Percentiles rank a stretch among this genome's conserved stretches.
Conservation (phyloP, 2,113 vertebrate genomes). For the Gallinago paraguaiae region DNA sequence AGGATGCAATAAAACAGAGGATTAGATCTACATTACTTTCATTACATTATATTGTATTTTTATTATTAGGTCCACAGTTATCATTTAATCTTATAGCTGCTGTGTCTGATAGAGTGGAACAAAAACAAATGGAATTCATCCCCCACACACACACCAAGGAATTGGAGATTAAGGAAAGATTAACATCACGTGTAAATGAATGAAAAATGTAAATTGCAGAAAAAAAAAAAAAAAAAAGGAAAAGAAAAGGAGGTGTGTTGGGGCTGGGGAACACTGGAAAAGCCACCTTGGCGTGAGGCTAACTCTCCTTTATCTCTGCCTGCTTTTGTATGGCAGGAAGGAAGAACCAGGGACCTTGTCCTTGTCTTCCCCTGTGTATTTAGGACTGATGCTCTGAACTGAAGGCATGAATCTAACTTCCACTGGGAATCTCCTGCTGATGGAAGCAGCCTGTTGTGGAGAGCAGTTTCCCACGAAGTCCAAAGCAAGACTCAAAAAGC, state of each 20-base stretch:
- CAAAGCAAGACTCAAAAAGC: background rate
- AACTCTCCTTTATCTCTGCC: background rate
- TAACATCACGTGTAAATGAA: slow-evolving; percentile 71
- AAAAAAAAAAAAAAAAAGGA: background rate
- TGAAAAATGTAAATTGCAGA: slow-evolving; percentile 71
- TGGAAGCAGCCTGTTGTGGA: background rate
- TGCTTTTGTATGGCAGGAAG: background rate
- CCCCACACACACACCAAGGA: slow-evolving; percentile 38
- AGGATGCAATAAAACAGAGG: slow-evolving; percentile 77
- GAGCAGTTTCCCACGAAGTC: background rate
- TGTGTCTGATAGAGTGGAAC: slow-evolving; percentile 75
- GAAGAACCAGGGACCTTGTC: background rate
- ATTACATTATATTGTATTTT: slow-evolving; percentile 75
- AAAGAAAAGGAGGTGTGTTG: background rate
- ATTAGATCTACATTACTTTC: slow-evolving; percentile 76
- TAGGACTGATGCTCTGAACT: background rate
- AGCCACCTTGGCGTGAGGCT: background rate
- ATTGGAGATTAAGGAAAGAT: slow-evolving; percentile 73
- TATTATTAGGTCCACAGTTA: slow-evolving; percentile 75
- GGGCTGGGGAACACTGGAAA: background rate
- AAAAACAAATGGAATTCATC: slow-evolving; percentile 74
- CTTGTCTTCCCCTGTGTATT: background rate
- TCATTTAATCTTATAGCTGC: slow-evolving; percentile 75
- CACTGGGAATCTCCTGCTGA: background rate
- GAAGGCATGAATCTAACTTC: background rate